A percentile compares a stretch with the other conserved stretches of the same genome.
Conservation (phyloP, 2,113 vertebrate genomes). For the Perognathus longimembris region DNA sequence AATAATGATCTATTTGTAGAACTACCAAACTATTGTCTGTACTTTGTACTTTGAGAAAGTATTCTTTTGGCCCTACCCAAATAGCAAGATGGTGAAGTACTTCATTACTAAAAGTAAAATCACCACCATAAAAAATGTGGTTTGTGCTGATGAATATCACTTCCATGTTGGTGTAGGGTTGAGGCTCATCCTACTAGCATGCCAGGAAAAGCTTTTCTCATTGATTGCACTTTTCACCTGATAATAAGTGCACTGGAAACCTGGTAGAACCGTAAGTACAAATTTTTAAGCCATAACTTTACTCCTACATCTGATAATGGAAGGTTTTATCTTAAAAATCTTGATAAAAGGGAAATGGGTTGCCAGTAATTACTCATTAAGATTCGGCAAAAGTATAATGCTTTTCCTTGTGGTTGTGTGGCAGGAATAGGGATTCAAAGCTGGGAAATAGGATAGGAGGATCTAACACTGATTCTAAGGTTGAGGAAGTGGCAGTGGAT, state of each 20-base stretch:
- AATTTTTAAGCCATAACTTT: conserved; percentile 56
- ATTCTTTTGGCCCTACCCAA: background rate
- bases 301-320: conserved; percentile 57
- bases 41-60: conserved; percentile 15
- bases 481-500: background rate
- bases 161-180: background rate
- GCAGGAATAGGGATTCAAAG: background rate
- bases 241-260: conserved; percentile 58
- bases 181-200: conserved; percentile 21
- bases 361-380: conserved; percentile 16
- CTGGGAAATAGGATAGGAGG: too few relatives aligned
- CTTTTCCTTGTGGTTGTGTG: background rate
- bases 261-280: background rate
- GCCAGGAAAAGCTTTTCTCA: conserved; percentile 15
- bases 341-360: conserved; percentile 37
- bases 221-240: conserved; percentile 71
- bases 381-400: conserved; percentile 3
- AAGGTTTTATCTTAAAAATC: conserved; percentile 66
- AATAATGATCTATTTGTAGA: conserved; percentile 10
- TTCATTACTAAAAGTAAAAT: conserved; percentile 65
- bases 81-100: conserved; percentile 29
- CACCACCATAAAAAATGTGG: conserved; percentile 59
- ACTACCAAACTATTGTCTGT: background rate
- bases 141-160: conserved; percentile 46
- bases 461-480: background rate